Percentiles rank a stretch among this genome's conserved stretches.
phyloP scores from a whole-genome alignment of 2,888 invertebrate genomes.

The Orthosia gracilis region DNA sequence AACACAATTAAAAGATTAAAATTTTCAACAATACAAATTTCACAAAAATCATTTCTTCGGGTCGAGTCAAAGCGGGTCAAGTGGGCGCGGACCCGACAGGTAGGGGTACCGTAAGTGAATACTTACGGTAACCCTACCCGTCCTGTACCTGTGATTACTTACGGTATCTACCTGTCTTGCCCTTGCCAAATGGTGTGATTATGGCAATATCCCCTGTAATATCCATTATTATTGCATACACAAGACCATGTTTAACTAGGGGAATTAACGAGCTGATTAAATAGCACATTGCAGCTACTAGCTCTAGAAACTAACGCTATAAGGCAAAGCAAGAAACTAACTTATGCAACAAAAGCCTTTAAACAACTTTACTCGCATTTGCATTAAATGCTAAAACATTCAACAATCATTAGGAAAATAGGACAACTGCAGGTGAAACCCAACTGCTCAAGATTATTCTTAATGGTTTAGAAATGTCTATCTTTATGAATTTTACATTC shows the following conservation, averaged over 20 bases:
- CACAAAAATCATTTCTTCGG: no score
- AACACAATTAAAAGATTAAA: no score
- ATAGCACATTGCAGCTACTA: slow-evolving; percentile 11
- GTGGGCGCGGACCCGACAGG: not conserved
- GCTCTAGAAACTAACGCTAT: slow-evolving; percentile 33
- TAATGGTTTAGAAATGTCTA: not conserved
- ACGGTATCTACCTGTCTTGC: not conserved
- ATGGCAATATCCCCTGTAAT: slow-evolving; percentile 17
- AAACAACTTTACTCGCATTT: slow-evolving; percentile 22
- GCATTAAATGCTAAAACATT: slow-evolving; percentile 32
- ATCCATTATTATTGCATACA: slow-evolving; percentile 27
- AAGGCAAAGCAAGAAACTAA: slow-evolving; percentile 35
- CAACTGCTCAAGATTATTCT: not conserved
- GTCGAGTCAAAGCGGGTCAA: no score
- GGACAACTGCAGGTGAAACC: slow-evolving; percentile 12
- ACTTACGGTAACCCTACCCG: no score
- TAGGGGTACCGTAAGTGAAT: slow-evolving; percentile 1
- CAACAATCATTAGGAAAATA: slow-evolving; percentile 26
- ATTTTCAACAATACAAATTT: no score
- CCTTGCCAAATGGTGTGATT: slow-evolving; percentile 27
- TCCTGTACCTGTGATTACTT: slow-evolving; percentile 7
- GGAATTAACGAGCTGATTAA: slow-evolving; percentile 29
- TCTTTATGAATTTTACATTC: not conserved
- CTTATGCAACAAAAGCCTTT: slow-evolving; percentile 42
- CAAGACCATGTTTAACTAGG: slow-evolving; percentile 20